Conservation (phyloP, 2,113 vertebrate species). For the Barbus barbus region DNA sequence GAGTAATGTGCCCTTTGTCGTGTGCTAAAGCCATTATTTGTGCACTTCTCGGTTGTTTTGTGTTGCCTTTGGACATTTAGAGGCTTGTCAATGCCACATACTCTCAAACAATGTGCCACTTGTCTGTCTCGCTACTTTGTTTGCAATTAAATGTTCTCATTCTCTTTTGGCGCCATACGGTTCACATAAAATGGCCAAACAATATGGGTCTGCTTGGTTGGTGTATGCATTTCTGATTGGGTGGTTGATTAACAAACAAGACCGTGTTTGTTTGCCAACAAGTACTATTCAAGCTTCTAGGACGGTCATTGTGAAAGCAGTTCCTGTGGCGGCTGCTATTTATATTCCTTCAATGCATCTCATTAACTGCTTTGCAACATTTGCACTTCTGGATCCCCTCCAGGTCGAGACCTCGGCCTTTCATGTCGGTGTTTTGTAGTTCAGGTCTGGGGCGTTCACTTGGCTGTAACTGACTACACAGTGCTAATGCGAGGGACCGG, state of each 20-base stretch:
- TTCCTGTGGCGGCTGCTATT: not conserved
- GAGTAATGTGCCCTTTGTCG: not conserved
- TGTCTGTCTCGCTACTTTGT: not conserved
- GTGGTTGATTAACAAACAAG: not conserved
- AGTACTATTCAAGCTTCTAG: not conserved
- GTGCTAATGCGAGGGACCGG: not conserved
- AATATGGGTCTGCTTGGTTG: constrained; percentile 26
- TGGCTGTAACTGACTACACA: not conserved
- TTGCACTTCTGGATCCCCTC: not conserved
- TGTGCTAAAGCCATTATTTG: not conserved
- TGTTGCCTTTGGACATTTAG: not conserved
- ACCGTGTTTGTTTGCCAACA: not conserved
- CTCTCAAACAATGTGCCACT: not conserved
- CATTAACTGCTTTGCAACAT: constrained; percentile 14
- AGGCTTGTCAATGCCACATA: not conserved
- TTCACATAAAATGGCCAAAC: constrained; percentile 19
- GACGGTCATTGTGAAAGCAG: not conserved
- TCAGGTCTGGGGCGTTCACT: not conserved
- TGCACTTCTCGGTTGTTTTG: not conserved
- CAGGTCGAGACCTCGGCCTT: not conserved
- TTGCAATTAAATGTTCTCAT: constrained; percentile 46
- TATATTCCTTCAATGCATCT: not conserved
- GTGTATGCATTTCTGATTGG: not conserved
- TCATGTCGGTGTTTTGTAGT: constrained; percentile 11
- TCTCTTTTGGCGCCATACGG: constrained; percentile 29